These are phyloP conservation scores for Poeciliopsis turneri DNA, from an alignment of 2,797 vertebrate species.

Conservation along the genomic window DNA sequence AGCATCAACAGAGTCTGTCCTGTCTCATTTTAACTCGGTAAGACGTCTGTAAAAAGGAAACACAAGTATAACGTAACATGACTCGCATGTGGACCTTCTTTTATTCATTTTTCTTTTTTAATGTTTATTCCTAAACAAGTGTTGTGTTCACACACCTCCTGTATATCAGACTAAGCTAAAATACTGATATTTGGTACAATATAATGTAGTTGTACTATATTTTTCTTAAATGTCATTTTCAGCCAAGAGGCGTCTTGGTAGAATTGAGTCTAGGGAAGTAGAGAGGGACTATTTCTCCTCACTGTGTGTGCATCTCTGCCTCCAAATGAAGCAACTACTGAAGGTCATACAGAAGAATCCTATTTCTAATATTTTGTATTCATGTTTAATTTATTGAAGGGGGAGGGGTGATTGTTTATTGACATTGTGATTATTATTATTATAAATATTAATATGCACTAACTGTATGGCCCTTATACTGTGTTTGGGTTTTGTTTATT, in stretches of 20 bases:
- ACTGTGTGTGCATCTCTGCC: conserved; percentile 76
- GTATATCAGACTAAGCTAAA: conserved; percentile 42
- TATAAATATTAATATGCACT: conserved; percentile 77
- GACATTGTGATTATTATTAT: conserved; percentile 72
- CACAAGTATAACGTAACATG: conserved; percentile 56
- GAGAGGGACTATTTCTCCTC: conserved; percentile 64
- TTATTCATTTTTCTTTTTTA: conserved; percentile 44
- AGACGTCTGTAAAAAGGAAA: conserved; percentile 41
- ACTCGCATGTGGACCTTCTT: conserved; percentile 61
- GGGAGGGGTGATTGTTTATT: conserved; percentile 67
- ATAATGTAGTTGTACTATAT: conserved; percentile 61
- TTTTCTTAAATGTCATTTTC: conserved; percentile 59
- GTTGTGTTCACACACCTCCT: conserved; percentile 36
- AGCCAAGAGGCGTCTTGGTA: conserved; percentile 53
- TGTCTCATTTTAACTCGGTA: conserved; percentile 49
- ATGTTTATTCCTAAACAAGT: conserved; percentile 38
- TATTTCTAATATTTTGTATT: conserved; percentile 71
- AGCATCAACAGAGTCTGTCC: conserved; percentile 43
- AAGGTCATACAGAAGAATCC: conserved; percentile 53
- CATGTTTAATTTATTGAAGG: conserved; percentile 70
- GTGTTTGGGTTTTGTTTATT: conserved; percentile 68
- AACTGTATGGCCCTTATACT: conserved; percentile 77
- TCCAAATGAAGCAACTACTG: conserved; percentile 69
- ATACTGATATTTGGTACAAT: conserved; percentile 61
- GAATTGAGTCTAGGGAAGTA: conserved; percentile 52